Conservation (phyloP, 2,113 vertebrate species). For the Sus scrofa region DNA sequence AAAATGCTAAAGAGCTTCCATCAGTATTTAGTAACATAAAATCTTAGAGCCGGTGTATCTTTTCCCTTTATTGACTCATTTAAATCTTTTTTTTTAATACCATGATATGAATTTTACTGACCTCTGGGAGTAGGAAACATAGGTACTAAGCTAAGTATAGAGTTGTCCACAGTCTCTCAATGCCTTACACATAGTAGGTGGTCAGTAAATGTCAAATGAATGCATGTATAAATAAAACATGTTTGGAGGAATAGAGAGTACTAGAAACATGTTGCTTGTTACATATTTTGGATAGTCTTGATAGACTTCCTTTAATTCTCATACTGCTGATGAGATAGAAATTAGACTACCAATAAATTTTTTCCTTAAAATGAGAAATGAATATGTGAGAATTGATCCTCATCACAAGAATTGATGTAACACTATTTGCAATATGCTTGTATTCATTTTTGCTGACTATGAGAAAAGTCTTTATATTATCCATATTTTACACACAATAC, state of each 20-base stretch:
- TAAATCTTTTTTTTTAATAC: neutral
- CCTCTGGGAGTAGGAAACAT: neutral
- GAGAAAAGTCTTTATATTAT: constrained; percentile 52
- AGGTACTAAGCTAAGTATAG: neutral
- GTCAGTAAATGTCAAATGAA: constrained; percentile 6
- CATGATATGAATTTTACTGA: constrained; percentile 28
- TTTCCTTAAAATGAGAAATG: constrained; percentile 38
- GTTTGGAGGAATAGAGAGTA: neutral
- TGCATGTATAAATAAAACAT: neutral
- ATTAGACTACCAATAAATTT: constrained; percentile 21
- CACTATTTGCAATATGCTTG: constrained; percentile 40
- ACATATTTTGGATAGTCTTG: constrained; percentile 26
- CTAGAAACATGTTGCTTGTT: constrained; percentile 14
- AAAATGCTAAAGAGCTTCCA: neutral
- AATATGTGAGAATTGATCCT: constrained; percentile 26
- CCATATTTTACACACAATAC: neutral
- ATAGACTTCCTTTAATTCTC: constrained; percentile 15
- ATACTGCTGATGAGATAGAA: neutral
- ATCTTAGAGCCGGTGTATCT: neutral
- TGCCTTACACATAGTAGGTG: neutral
- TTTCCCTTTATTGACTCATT: constrained; percentile 35
- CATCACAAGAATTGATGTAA: neutral
- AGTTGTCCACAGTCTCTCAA: neutral
- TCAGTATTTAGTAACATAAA: constrained; percentile 23
- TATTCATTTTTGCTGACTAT: constrained; percentile 25